Base-by-base conservation (phyloP, 23 tunicate species). In the Phallusia fumigata region DNA sequence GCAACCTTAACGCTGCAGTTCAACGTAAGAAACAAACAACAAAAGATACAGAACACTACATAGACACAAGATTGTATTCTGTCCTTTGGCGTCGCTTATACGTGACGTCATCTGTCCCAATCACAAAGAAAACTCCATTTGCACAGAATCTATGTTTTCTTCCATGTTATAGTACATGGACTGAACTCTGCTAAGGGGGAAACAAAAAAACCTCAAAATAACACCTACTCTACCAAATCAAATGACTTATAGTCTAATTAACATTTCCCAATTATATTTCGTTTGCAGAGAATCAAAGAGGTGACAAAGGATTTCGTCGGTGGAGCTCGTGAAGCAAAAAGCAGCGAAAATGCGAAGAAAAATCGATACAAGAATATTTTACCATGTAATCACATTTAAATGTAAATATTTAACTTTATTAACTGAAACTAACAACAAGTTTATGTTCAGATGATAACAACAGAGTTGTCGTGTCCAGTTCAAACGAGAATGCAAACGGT, bases 341-440 rank as follows among this genome's bases (percentile, higher is more conserved):
- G 69, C 69, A 31, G n/a, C 18, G 83, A 79, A 79, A 79, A 79
- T 31, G 50, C 51, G 36, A 52, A 52, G 73, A 79, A 79, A 79
- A 79, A 79, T 33, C 36, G 83, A 51, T 51, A 52, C 83, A 79
- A 79, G 73, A 79, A 79, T 26, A 79, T 79, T 79, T 79, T 79
- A 21, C 83, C 83, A 52, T 79, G 83, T 79, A 52, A 52, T 40
- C n/a, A 10, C 47, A 58, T 58, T 21, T 6, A 24, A 2, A 52
- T n/a, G 83, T 52, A 28, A 32, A 21, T 74, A 74, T 74, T 32
- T 33, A 28, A 32, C 40, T 21, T 21, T 8, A 28, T 3, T 58
- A 40, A 5, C 13, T 58, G 13, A 58, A 1, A 22, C 28, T 58
- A 74, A 3, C n/a, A n/a, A 0, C 8, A 30, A 32, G 12, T 74